These are phyloP conservation scores for Pinctada fucata DNA, from an alignment of 2,888 invertebrate species.

Conservation along the genomic window DNA sequence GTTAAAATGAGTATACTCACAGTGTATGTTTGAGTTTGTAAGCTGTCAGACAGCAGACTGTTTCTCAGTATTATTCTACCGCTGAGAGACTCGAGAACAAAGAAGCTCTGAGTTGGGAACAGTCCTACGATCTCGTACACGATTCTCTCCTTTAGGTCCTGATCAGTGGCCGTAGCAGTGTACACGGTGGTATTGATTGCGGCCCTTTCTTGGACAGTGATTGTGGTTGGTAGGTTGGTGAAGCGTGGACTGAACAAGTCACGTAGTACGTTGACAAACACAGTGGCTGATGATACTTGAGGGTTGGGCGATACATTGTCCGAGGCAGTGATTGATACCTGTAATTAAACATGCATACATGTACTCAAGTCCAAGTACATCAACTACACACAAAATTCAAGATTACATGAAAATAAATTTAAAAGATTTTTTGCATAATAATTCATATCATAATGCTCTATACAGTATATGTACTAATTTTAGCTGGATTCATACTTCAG, in stretches of 20 bases:
- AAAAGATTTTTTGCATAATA: no score
- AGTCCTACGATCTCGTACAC: slow-evolving; percentile 55
- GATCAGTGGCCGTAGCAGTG: slow-evolving; percentile 58
- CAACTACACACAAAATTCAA: no score
- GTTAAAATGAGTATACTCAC: slow-evolving; percentile 50
- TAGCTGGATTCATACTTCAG: no score
- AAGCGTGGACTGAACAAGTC: slow-evolving; percentile 61
- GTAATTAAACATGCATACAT: slow-evolving; percentile 8
- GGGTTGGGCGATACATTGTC: slow-evolving; percentile 52
- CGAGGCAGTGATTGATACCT: slow-evolving; percentile 57
- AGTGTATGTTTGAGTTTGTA: slow-evolving; percentile 62
- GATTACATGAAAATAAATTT: no score
- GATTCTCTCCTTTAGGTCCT: slow-evolving; percentile 56
- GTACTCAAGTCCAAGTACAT: no score
- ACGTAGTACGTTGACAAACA: slow-evolving; percentile 63
- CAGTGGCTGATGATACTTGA: slow-evolving; percentile 47
- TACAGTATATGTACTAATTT: no score
- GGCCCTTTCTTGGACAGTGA: slow-evolving; percentile 58
- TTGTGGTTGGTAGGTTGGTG: slow-evolving; percentile 56
- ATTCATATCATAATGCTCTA: no score
- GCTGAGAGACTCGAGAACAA: slow-evolving; percentile 49
- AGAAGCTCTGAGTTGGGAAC: slow-evolving; percentile 62
- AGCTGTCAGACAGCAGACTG: slow-evolving; percentile 60
- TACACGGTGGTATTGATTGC: slow-evolving; percentile 54
- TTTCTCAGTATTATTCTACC: slow-evolving; percentile 54